Evolutionary conservation across 2,888 invertebrate species (phyloP).

Genomic region (Saturnia japonica): DNA sequence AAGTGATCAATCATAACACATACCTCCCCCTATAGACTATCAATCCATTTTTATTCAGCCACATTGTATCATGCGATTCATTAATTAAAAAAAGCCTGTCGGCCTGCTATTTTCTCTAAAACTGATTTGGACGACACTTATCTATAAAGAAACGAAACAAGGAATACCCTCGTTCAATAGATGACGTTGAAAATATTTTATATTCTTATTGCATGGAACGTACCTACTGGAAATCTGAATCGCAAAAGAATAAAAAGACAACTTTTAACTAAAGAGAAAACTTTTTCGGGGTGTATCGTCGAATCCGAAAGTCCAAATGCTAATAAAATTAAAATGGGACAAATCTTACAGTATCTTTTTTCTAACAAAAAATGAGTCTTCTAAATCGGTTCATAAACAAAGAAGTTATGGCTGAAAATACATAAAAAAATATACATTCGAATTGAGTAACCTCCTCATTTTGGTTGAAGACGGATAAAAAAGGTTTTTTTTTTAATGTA

Average conservation of each 20-base stretch:
- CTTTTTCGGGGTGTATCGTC: too few relatives aligned
- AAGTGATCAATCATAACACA: slow-evolving; percentile 15
- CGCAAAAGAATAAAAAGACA: neutral
- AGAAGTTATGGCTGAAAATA: too few relatives aligned
- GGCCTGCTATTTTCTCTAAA: slow-evolving; percentile 24
- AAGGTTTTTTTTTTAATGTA: too few relatives aligned
- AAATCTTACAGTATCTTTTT: too few relatives aligned
- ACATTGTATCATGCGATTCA: slow-evolving; percentile 21
- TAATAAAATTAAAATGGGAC: too few relatives aligned
- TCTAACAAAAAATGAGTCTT: too few relatives aligned
- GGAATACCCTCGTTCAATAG: neutral
- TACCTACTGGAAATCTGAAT: neutral
- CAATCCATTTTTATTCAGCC: slow-evolving; percentile 30
- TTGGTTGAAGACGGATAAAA: too few relatives aligned
- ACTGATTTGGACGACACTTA: neutral
- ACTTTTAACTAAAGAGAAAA: too few relatives aligned
- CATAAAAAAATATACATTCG: too few relatives aligned
- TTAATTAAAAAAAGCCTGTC: slow-evolving; percentile 36
- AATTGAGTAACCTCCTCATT: too few relatives aligned
- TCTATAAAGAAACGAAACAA: neutral
- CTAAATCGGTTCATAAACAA: too few relatives aligned
- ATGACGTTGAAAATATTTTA: neutral
- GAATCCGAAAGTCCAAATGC: too few relatives aligned
- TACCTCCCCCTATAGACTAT: neutral
- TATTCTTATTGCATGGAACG: neutral